phyloP scores from a whole-genome alignment of 2,113 vertebrate genomes.

The Leucoraja erinaceus region DNA sequence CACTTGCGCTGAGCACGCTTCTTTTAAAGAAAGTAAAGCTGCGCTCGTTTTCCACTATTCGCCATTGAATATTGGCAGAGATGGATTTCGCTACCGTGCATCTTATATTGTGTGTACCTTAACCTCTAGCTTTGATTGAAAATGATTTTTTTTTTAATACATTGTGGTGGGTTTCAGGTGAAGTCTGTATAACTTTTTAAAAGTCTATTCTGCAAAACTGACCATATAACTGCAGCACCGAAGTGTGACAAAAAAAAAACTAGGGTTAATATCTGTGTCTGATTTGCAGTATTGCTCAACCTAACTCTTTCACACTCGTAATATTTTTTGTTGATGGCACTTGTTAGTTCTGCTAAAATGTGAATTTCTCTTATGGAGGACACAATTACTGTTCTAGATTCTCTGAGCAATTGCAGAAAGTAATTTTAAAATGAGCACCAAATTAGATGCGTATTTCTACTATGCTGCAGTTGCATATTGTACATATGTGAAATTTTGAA shows the following conservation, averaged over 20 bases:
- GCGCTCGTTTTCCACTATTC: too few relatives aligned
- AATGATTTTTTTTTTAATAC: slow-evolving; percentile 30
- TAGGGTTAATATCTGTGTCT: not conserved
- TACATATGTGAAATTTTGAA: slow-evolving; percentile 79
- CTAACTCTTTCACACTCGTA: not conserved
- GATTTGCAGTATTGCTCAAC: not conserved
- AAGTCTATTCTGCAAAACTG: slow-evolving; percentile 9
- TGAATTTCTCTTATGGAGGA: slow-evolving; percentile 15
- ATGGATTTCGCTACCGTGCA: too few relatives aligned
- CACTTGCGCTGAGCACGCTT: too few relatives aligned
- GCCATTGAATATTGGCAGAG: too few relatives aligned
- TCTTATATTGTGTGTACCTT: not conserved
- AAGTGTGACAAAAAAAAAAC: not conserved
- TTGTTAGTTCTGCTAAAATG: slow-evolving; percentile 22
- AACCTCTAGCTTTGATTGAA: not conserved
- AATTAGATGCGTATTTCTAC: slow-evolving; percentile 71
- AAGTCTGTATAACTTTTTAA: not conserved
- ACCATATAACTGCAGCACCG: slow-evolving; percentile 1
- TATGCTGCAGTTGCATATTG: slow-evolving; percentile 77
- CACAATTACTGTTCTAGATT: slow-evolving; percentile 43
- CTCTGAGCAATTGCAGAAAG: slow-evolving; percentile 60
- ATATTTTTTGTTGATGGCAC: slow-evolving; percentile 16
- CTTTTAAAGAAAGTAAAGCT: too few relatives aligned
- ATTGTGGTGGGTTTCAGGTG: slow-evolving; percentile 42
- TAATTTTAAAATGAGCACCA: slow-evolving; percentile 61